Percentiles rank a stretch among this genome's conserved stretches.
Evolutionary conservation across 2,888 invertebrate species (phyloP).

Genomic region (Dione juno): DNA sequence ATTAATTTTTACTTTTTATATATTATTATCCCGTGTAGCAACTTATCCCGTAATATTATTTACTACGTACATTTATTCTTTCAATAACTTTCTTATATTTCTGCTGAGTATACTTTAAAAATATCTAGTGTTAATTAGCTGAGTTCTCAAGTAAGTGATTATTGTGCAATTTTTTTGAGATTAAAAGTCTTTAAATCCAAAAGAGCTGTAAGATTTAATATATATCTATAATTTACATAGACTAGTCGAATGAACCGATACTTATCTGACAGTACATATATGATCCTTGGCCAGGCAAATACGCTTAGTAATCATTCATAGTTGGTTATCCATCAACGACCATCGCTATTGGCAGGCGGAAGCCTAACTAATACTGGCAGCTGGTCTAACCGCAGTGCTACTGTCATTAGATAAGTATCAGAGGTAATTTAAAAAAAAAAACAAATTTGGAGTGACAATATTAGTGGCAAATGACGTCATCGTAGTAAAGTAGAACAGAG

Average conservation of each 20-base stretch:
- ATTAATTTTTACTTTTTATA: too few species aligned
- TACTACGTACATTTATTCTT: too few species aligned
- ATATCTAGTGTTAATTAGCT: too few species aligned
- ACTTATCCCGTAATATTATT: too few species aligned
- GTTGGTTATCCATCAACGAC: not conserved
- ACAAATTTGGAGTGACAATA: not conserved
- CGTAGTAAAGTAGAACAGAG: too few species aligned
- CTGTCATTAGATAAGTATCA: not conserved
- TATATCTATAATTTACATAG: not conserved
- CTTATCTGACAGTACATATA: not conserved
- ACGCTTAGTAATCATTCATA: conserved; percentile 4
- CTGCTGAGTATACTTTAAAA: too few species aligned
- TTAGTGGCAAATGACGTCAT: too few species aligned
- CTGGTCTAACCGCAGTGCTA: not conserved
- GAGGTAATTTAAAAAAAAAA: not conserved
- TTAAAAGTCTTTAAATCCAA: too few species aligned
- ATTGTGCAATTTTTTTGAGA: too few species aligned
- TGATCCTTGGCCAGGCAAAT: not conserved
- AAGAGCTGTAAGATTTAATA: not conserved
- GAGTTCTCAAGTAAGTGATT: too few species aligned
- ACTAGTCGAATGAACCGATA: not conserved
- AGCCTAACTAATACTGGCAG: not conserved
- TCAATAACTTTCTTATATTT: too few species aligned
- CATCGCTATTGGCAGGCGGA: not conserved
- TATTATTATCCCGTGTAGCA: too few species aligned